Evolutionary conservation across 1,140 invertebrate genomes (phyloP), one percentile per base, ranked within the genome.

Genomic region (Euura lappo): DNA sequence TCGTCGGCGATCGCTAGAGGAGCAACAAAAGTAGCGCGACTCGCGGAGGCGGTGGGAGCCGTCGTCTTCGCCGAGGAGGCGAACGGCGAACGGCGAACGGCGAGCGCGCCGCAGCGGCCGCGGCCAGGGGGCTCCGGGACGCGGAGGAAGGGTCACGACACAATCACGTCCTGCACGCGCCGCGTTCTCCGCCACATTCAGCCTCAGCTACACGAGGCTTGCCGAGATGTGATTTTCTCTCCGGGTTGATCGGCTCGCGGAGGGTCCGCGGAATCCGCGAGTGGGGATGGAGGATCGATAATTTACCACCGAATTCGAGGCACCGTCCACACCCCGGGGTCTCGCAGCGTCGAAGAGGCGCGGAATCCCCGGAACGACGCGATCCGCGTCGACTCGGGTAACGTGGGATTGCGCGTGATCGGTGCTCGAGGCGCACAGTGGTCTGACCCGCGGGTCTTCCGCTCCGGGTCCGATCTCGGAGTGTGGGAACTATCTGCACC

Each of bases 111-210:
- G 67, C 11, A 43, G 8, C 60, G 28, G 28, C 28, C 67, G 45
- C 74, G 71, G 47, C 70, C 44, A 42, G 64, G 71, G 72, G 71
- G 13, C 6, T 68, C 72, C 69, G 71, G 75, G 65, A 72, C 71
- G 71, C 76, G 76, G 76, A 78, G 81, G 75, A 80, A 78, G 78
- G 79, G 80, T 79, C 78, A 80, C 83, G 83, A 85, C 83, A 86
- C 84, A 87, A 87, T 87, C 85, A 85, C 85, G 82, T 85, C 82
- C 81, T 87, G 86, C 86, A 87, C 86, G 86, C 85, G 86, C 84
- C 86, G 85, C 81, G 84, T 82, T 83, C 78, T 82, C 78, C 84
- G 85, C 85, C 80, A 83, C 83, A 81, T 82, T 80, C 78, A 80
- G 84, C 72, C 80, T 46, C 74, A 78, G 83, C 81, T 87, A 85